Base-by-base conservation (phyloP, 2,797 vertebrate genomes). In the Zalophus californianus region DNA sequence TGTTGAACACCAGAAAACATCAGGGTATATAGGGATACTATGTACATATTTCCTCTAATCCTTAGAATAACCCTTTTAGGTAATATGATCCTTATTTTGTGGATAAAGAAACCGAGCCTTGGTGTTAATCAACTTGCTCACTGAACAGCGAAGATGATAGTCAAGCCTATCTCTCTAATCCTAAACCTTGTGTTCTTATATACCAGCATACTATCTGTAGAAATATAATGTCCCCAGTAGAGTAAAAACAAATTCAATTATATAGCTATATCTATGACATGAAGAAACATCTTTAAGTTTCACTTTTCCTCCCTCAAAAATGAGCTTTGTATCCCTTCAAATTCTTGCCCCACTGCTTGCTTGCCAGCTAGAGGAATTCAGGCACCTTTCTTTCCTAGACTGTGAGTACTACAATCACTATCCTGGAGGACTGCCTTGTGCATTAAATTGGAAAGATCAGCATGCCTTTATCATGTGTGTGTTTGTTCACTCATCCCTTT, bases 271-370 rank as follows among this genome's bases (percentile, higher is more conserved):
- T 62, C 27, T 77, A 15, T 21, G 23, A 68, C 15, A 41, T 52
- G 12, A 70, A 64, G 23, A 96, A 93, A 10, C 14, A 27, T 93
- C 56, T 90, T 82, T 50, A 38, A 75, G 9, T 94, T 56, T 4
- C 2, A 72, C 6, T 60, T 60, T 29, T 10, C 13, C 8, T 52
- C 8, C 23, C 20, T 93, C n/a, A 70, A 50, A 72, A 78, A 25
- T 38, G 18, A 90, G 1, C 12, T 70, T 32, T 56, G 10, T 25
- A 15, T 70, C 23, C 38, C 60, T 48, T 48, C 18, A 60, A 23
- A 79, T 83, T 56, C 21, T 91, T 70, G 2, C 1, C 3, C 41
- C 4, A 14, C 27, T 48, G 27, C 27, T 50, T 48, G 44, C 44
- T 64, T 52, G 8, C 21, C 44, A 41, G 8, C 21, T 60, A 9